A percentile compares a stretch with the other conserved stretches of the same genome.
Evolutionary conservation across 2,888 invertebrate species (phyloP).

Genomic region (Cryptops parisi): DNA sequence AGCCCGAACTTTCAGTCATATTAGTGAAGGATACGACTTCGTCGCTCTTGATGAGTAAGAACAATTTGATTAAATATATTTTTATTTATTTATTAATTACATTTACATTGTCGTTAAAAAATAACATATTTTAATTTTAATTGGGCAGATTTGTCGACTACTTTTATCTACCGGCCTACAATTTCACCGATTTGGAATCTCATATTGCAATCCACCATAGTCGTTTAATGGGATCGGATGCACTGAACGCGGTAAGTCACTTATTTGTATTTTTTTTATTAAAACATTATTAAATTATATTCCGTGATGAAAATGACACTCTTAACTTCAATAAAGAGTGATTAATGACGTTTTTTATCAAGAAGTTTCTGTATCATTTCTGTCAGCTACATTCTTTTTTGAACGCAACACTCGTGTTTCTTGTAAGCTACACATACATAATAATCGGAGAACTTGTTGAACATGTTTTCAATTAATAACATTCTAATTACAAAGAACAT

Average conservation of each 20-base stretch:
- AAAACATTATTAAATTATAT: too few relatives aligned
- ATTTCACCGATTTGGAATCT: conserved; percentile 1
- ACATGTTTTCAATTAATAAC: too few relatives aligned
- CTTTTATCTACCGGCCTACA: conserved; percentile 6
- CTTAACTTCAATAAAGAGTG: too few relatives aligned
- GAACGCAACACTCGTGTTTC: too few relatives aligned
- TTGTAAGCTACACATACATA: too few relatives aligned
- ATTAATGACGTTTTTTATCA: too few relatives aligned
- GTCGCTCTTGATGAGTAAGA: neutral
- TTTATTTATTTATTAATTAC: neutral
- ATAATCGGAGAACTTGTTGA: too few relatives aligned
- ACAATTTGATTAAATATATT: neutral
- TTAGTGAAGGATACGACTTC: neutral
- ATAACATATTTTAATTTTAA: neutral
- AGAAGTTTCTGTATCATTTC: too few relatives aligned
- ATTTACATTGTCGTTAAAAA: neutral
- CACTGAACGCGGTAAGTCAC: conserved; percentile 6
- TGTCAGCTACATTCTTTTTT: too few relatives aligned
- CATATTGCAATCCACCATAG: neutral
- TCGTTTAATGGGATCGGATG: conserved; percentile 6
- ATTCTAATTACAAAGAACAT: too few relatives aligned
- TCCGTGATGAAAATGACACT: too few relatives aligned
- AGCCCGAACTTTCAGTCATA: neutral
- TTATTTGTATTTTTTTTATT: neutral
- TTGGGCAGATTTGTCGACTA: conserved; percentile 4